These are phyloP conservation scores for Morpho deidamia DNA, from an alignment of 2,888 invertebrate genomes.

Conservation along the genomic window DNA sequence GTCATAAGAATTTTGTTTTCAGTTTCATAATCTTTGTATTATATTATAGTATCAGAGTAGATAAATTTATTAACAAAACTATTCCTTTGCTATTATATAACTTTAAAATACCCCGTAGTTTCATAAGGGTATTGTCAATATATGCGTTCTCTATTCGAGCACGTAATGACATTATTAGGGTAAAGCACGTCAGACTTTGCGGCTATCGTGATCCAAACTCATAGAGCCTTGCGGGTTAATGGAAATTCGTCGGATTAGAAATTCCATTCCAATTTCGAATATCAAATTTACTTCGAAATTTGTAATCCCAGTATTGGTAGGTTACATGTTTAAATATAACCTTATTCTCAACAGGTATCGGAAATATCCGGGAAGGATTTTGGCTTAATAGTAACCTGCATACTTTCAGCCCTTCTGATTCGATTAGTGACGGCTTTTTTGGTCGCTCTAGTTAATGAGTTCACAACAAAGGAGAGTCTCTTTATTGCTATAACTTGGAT, in stretches of 20 bases:
- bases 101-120: too few relatives aligned
- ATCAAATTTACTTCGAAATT: constrained; percentile 8
- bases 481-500: constrained; percentile 68
- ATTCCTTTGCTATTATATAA: too few relatives aligned
- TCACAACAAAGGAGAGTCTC: constrained; percentile 59
- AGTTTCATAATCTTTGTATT: too few relatives aligned
- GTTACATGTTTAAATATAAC: not conserved
- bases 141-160: not conserved
- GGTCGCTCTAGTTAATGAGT: constrained; percentile 53
- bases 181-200: constrained; percentile 5
- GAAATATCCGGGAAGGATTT: constrained; percentile 48
- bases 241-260: constrained; percentile 1
- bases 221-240: not conserved
- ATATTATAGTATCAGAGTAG: too few relatives aligned
- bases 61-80: too few relatives aligned
- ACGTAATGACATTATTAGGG: not conserved
- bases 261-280: constrained; percentile 3
- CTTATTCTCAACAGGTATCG: constrained; percentile 44
- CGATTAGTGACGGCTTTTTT: constrained; percentile 61
- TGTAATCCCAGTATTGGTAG: constrained; percentile 2
- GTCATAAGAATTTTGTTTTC: too few relatives aligned
- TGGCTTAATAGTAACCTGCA: constrained; percentile 52
- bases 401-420: constrained; percentile 52
- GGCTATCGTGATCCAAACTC: constrained; percentile 5
- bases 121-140: not conserved